These are phyloP conservation scores for Xiphophorus maculatus DNA, from an alignment of 2,113 vertebrate genomes.

Conservation along the genomic window DNA sequence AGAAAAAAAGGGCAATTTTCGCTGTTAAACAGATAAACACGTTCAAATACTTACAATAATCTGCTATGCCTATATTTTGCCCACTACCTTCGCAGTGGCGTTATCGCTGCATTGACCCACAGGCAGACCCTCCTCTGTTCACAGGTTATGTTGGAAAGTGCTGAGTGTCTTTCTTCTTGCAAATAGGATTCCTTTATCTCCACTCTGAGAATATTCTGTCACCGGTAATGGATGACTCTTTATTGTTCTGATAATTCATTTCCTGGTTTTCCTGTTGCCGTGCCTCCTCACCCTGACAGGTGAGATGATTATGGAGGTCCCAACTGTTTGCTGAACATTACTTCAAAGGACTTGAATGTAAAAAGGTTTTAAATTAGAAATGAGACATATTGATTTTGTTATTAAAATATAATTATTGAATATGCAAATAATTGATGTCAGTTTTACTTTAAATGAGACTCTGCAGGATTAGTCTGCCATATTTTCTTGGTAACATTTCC, in stretches of 20 bases:
- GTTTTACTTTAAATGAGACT: constrained; percentile 18
- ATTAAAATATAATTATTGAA: constrained; percentile 51
- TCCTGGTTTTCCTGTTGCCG: constrained; percentile 37
- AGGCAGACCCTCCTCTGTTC: constrained; percentile 54
- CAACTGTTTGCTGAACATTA: constrained; percentile 21
- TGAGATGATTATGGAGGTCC: constrained; percentile 39
- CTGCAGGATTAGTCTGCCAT: constrained; percentile 28
- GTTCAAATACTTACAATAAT: constrained; percentile 34
- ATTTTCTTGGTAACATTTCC: constrained; percentile 38
- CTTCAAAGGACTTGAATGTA: not conserved
- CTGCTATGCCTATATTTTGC: constrained; percentile 30
- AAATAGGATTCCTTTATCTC: constrained; percentile 76
- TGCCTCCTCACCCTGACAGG: constrained; percentile 34
- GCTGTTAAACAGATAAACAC: constrained; percentile 28
- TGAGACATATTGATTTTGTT: constrained; percentile 20
- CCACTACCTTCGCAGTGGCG: constrained; percentile 29
- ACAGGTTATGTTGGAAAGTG: constrained; percentile 55
- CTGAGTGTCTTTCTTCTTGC: constrained; percentile 63
- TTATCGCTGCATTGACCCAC: constrained; percentile 56
- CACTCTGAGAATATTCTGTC: constrained; percentile 57
- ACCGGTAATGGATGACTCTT: constrained; percentile 56
- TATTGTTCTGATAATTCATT: constrained; percentile 56
- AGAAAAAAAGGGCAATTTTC: constrained; percentile 6
- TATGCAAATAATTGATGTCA: constrained; percentile 39
- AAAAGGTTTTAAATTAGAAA: too few relatives aligned